Percentiles rank a stretch among this genome's conserved stretches.
Evolutionary conservation across 2,113 vertebrate genomes (phyloP).

Genomic region (Aphyosemion australe): DNA sequence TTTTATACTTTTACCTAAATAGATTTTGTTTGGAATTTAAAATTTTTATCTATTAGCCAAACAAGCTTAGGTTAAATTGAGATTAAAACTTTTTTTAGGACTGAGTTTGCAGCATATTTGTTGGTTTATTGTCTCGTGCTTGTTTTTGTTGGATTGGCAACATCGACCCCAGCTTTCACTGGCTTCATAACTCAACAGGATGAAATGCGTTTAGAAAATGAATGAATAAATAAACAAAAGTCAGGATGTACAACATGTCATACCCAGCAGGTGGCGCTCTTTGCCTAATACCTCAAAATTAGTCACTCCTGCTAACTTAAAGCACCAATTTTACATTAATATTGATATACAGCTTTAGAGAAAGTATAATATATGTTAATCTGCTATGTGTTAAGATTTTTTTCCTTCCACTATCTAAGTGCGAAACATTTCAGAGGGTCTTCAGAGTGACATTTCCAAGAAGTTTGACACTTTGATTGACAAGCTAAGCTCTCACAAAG

Average conservation of each 20-base stretch:
- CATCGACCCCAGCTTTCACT: not conserved
- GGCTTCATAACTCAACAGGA: too few relatives aligned
- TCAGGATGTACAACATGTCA: not conserved
- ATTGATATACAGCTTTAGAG: too few relatives aligned
- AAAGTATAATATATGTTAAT: too few relatives aligned
- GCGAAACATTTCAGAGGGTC: slow-evolving; percentile 57
- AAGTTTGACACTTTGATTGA: slow-evolving; percentile 63
- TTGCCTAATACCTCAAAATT: not conserved
- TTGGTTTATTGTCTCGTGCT: not conserved
- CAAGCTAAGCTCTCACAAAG: slow-evolving; percentile 61
- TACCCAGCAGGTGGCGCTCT: slow-evolving; percentile 55
- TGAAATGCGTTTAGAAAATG: too few relatives aligned
- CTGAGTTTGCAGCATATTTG: not conserved
- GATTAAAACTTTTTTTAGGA: not conserved
- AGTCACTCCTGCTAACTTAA: too few relatives aligned
- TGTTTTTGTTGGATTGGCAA: not conserved
- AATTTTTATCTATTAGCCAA: not conserved
- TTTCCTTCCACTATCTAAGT: slow-evolving; percentile 57
- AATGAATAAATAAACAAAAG: not conserved
- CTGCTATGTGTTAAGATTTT: not conserved
- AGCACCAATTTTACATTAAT: too few relatives aligned
- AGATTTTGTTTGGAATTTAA: not conserved
- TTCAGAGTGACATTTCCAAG: slow-evolving; percentile 62
- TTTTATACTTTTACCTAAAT: not conserved
- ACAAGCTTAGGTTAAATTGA: not conserved